Evolutionary conservation across 2,797 vertebrate genomes (phyloP), one percentile per base, ranked within the genome.

Genomic region (Hylomyscus alleni): DNA sequence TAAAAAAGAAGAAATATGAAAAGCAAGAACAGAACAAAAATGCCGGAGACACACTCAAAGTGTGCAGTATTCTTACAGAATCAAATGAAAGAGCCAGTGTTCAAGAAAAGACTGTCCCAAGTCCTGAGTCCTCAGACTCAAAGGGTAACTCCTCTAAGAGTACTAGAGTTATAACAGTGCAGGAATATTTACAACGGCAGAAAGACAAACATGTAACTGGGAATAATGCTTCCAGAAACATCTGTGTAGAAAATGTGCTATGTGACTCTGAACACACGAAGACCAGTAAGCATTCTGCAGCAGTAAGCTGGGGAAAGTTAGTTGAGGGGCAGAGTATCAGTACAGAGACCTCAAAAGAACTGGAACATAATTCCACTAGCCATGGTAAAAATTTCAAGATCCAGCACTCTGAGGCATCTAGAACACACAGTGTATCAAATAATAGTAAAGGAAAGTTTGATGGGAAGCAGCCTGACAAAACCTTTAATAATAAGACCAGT

Each of bases 101-200:
- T 40, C 95, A 97, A 94, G 97, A 95, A 31, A 98, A 91, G 85
- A 17, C 0, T 1, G 91, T 91, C 12, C 89, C 96, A 72, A 58
- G 5, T 65, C 31, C 31, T 31, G 56, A 44, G 19, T 89, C 94
- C 60, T 95, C 31, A 83, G 96, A 60, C 10, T 5, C 14, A 2
- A 97, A 97, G 60, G 89, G 65, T 3, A 83, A 62, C 50, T 91
- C 77, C 0, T 86, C 90, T 89, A 98, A 96, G 67, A 77, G 94
- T 92, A 5, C 47, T 17, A 98, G 97, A 98, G 77, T 90, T 73
- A 73, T 97, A 29, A 60, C 96, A 37, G 67, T 96, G 1, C 96
- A 98, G 73, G 98, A 98, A 19, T 98, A 96, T 93, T 87, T 97
- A 0, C 92, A 96, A 82, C 98, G 97, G 89, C 95, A 93, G 50